Conservation (phyloP, 2,113 vertebrate species). For the Sitta europaea region DNA sequence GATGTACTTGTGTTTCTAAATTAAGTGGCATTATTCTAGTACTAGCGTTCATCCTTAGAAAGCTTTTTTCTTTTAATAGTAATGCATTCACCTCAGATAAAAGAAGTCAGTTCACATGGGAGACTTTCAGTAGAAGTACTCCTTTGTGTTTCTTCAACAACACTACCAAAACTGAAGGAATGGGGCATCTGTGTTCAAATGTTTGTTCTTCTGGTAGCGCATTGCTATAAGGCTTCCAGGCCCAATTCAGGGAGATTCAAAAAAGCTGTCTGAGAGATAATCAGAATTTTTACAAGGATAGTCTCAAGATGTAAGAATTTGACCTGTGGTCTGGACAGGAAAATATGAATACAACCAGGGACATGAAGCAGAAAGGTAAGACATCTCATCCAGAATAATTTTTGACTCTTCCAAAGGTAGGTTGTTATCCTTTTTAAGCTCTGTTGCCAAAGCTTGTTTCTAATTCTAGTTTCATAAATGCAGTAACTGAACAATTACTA, state of each 20-base stretch:
- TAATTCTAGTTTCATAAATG: neutral
- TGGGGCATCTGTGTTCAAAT: rapidly evolving
- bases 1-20: neutral
- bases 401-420: neutral
- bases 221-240: neutral
- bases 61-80: neutral
- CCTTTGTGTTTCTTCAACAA: neutral
- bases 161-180: neutral
- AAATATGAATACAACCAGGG: neutral
- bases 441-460: neutral
- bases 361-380: neutral
- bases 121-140: neutral
- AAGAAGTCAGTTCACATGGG: neutral
- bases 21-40: rapidly evolving
- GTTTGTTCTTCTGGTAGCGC: neutral
- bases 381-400: neutral
- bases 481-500: neutral
- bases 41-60: neutral
- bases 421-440: neutral
- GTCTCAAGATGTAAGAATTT: neutral
- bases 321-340: neutral
- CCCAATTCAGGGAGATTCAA: neutral
- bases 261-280: neutral
- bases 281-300: neutral
- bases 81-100: neutral